phyloP scores from a whole-genome alignment of 2,113 vertebrate species.

The Elgaria multicarinata region DNA sequence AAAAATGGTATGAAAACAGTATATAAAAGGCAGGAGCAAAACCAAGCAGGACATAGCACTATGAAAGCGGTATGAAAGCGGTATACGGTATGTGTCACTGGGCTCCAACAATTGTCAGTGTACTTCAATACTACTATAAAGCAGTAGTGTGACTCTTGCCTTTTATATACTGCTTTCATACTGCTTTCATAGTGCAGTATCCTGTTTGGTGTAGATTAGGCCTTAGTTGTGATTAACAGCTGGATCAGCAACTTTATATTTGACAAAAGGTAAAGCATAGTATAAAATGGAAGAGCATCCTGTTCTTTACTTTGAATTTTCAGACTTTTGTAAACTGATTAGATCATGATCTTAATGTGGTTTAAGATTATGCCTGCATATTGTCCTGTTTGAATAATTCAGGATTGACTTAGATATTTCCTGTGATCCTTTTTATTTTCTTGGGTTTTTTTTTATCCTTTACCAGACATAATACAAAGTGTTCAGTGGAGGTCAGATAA shows the following conservation, averaged over 20 bases:
- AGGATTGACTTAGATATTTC: neutral
- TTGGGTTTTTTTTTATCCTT: neutral
- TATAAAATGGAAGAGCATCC: neutral
- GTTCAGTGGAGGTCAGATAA: neutral
- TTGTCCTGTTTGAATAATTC: neutral
- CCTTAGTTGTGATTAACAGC: neutral
- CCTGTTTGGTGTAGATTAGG: no score
- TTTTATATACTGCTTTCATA: no score
- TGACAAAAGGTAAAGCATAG: neutral
- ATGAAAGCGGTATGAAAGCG: no score
- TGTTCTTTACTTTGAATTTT: neutral
- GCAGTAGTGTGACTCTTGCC: no score
- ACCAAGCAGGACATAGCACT: no score
- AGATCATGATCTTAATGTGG: neutral
- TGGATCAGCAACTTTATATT: neutral
- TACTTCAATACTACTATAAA: no score
- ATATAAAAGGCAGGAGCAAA: no score
- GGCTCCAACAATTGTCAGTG: no score
- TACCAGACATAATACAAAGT: neutral
- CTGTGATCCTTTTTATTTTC: neutral
- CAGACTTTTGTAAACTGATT: neutral
- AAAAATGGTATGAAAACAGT: no score
- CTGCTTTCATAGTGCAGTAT: no score
- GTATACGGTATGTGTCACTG: no score
- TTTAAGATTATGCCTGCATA: constrained; percentile 17